Evolutionary conservation across 2,888 invertebrate species (phyloP).

Genomic region (Pristionchus mayeri): DNA sequence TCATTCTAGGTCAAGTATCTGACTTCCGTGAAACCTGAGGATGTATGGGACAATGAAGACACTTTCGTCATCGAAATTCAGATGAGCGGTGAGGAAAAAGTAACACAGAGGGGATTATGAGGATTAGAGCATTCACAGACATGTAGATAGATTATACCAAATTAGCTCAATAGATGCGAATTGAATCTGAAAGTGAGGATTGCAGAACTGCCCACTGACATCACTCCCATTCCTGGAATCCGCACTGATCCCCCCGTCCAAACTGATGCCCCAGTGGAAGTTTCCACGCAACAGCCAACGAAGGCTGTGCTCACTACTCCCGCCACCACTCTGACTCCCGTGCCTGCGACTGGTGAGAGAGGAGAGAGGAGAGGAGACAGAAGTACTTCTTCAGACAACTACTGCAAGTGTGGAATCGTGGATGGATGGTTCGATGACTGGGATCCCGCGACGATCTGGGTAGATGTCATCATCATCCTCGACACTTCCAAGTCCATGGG

Average conservation of each 20-base stretch:
- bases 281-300: not conserved
- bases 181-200: not conserved
- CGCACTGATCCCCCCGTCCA: not conserved
- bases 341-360: not conserved
- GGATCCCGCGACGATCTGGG: conserved; percentile 1
- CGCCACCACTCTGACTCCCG: not conserved
- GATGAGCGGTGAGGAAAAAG: not conserved
- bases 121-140: too few species aligned
- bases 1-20: not conserved
- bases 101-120: too few species aligned
- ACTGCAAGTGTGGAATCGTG: conserved; percentile 10
- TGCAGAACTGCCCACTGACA: not conserved
- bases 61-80: conserved; percentile 17
- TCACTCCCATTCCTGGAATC: conserved; percentile 13
- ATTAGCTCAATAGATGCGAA: not conserved
- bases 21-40: not conserved
- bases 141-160: too few species aligned
- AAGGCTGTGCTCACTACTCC: not conserved
- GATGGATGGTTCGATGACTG: not conserved
- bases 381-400: not conserved
- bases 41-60: conserved; percentile 31
- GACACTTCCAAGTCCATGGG: conserved; percentile 40
- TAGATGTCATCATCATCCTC: conserved; percentile 24
- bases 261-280: not conserved
- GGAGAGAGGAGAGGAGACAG: not conserved